Evolutionary conservation across 2,797 vertebrate species (phyloP).

Genomic region (Ceryle rudis): DNA sequence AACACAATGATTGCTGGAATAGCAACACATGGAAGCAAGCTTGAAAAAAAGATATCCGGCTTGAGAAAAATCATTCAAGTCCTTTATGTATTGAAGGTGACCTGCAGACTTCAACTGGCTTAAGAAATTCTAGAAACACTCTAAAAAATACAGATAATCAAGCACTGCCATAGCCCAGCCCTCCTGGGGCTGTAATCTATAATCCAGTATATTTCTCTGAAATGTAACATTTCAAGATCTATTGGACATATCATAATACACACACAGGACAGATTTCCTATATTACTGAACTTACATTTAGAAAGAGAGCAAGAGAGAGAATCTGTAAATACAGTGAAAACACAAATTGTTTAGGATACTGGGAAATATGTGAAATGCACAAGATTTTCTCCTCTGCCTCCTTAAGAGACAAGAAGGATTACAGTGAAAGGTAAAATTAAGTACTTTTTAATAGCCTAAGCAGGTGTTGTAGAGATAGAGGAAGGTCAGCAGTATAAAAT

Average conservation of each 20-base stretch:
- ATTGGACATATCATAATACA: neutral
- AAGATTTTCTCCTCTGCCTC: neutral
- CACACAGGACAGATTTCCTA: neutral
- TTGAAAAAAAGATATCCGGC: neutral
- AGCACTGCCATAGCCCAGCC: neutral
- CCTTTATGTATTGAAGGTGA: neutral
- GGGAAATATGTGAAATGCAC: neutral
- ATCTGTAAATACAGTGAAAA: slow-evolving; percentile 14
- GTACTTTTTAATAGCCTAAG: neutral
- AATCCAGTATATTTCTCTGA: neutral
- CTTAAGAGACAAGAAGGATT: neutral
- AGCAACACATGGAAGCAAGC: neutral
- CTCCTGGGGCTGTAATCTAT: neutral
- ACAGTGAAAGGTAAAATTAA: slow-evolving; percentile 3
- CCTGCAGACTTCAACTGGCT: neutral
- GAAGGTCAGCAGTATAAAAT: neutral
- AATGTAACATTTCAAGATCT: neutral
- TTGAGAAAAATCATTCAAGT: slow-evolving; percentile 23
- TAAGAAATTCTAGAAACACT: neutral
- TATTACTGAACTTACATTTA: neutral
- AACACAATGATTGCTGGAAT: neutral
- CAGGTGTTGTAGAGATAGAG: neutral
- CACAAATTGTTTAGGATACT: slow-evolving; percentile 10
- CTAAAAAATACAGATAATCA: slow-evolving; percentile 32
- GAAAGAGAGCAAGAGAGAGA: neutral